Evolutionary conservation across 1,140 invertebrate genomes (phyloP).

Genomic region (Drosophila neocordata): DNA sequence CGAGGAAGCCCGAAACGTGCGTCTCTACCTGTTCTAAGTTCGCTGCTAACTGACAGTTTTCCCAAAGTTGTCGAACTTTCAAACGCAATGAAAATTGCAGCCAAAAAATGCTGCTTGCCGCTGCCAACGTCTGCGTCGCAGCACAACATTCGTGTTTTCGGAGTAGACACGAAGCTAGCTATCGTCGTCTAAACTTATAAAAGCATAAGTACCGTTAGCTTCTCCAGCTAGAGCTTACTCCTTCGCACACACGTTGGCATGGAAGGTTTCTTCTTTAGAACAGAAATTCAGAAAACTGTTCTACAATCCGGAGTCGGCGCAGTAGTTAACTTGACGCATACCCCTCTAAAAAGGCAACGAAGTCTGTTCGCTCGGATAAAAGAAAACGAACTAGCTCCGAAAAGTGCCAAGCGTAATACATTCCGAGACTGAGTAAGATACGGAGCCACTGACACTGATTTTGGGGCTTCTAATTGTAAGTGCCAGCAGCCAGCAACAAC

Average conservation of each 20-base stretch:
- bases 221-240: constrained; percentile 13
- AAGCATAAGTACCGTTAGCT: neutral
- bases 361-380: neutral
- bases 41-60: constrained; percentile 83
- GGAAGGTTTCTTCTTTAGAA: constrained; percentile 7
- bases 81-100: constrained; percentile 75
- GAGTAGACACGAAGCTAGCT: constrained; percentile 45
- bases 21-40: constrained; percentile 83
- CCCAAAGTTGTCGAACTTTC: constrained; percentile 83
- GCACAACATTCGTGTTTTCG: constrained; percentile 38
- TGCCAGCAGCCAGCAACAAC: constrained; percentile 38
- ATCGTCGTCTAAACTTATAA: neutral
- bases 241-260: neutral
- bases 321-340: neutral
- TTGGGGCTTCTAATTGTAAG: constrained; percentile 42
- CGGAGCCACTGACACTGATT: constrained; percentile 10
- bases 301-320: constrained; percentile 32
- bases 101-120: constrained; percentile 46
- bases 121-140: constrained; percentile 12
- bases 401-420: neutral
- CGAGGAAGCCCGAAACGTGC: constrained; percentile 68
- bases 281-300: constrained; percentile 29
- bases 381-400: neutral
- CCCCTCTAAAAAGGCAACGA: neutral
- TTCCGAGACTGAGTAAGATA: neutral